phyloP scores from a whole-genome alignment of 2,113 vertebrate species.

The Machaerirhynchus nigripectus region DNA sequence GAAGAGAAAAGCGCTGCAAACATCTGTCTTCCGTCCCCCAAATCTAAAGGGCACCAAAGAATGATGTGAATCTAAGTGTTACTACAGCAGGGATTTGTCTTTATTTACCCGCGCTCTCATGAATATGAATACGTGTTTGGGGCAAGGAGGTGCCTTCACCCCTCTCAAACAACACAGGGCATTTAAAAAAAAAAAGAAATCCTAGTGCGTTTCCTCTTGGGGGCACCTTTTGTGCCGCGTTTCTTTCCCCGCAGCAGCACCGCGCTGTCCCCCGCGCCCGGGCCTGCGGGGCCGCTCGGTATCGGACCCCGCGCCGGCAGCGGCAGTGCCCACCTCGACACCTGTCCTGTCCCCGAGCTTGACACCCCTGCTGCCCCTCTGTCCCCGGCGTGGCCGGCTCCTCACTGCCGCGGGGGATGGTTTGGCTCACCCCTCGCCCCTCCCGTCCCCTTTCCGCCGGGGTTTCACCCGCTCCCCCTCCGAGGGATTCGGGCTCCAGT shows the following conservation, averaged over 20 bases:
- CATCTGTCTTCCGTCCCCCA: slow-evolving; percentile 79
- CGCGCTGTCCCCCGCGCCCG: not conserved
- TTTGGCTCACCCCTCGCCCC: not conserved
- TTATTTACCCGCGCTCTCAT: slow-evolving; percentile 74
- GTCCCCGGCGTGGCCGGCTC: slow-evolving; percentile 53
- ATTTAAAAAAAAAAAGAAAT: not conserved
- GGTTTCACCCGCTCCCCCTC: not conserved
- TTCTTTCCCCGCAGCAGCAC: not conserved
- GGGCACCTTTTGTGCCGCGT: not conserved
- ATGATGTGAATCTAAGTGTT: slow-evolving; percentile 80
- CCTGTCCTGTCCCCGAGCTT: not conserved
- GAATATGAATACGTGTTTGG: slow-evolving; percentile 77
- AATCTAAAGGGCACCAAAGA: slow-evolving; percentile 80
- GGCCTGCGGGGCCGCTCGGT: not conserved
- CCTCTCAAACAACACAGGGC: slow-evolving; percentile 19
- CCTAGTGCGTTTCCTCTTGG: not conserved
- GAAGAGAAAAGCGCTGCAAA: slow-evolving; percentile 75
- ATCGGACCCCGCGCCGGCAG: not conserved
- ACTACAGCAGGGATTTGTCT: slow-evolving; percentile 75
- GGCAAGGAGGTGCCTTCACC: slow-evolving; percentile 40
- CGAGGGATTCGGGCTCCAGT: slow-evolving; percentile 77
- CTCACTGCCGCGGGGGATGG: slow-evolving; percentile 1
- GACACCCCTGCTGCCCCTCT: slow-evolving; percentile 3
- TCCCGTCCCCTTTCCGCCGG: not conserved
- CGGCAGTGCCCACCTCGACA: not conserved